Evolutionary conservation across 2,113 vertebrate genomes (phyloP).

Genomic region (Piaya cayana): DNA sequence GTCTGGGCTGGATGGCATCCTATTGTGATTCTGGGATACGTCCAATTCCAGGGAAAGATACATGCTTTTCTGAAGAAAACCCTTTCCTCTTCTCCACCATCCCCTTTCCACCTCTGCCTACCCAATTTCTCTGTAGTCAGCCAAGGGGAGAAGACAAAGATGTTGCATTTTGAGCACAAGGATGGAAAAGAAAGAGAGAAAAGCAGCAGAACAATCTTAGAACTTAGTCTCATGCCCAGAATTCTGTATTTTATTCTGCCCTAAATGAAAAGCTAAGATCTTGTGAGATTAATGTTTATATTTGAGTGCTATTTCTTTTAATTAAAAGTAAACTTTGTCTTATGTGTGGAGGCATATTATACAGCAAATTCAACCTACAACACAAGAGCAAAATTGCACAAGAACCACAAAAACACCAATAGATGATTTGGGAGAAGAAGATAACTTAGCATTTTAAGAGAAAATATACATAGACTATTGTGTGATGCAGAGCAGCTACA

Average conservation of each 20-base stretch:
- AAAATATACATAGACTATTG: background rate
- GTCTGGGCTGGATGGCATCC: background rate
- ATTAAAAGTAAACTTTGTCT: background rate
- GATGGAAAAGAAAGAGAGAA: background rate
- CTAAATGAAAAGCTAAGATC: background rate
- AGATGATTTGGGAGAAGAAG: background rate
- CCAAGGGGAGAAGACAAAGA: conserved; percentile 38
- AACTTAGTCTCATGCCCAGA: background rate
- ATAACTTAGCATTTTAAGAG: background rate
- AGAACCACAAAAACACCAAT: background rate
- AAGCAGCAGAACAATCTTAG: background rate
- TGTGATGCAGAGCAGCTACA: background rate
- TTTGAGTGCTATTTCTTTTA: background rate
- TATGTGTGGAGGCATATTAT: background rate
- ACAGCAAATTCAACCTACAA: background rate
- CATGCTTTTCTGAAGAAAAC: background rate
- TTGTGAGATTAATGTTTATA: background rate
- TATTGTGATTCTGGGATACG: background rate
- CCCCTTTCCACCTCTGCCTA: background rate
- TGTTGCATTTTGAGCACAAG: conserved; percentile 38
- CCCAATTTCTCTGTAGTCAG: conserved; percentile 18
- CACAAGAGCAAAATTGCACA: background rate
- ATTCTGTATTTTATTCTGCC: conserved; percentile 1
- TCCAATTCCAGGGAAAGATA: background rate
- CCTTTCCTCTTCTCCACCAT: background rate